These are phyloP conservation scores for Hippoglossus stenolepis DNA, from an alignment of 2,113 vertebrate species.

Conservation along the genomic window DNA sequence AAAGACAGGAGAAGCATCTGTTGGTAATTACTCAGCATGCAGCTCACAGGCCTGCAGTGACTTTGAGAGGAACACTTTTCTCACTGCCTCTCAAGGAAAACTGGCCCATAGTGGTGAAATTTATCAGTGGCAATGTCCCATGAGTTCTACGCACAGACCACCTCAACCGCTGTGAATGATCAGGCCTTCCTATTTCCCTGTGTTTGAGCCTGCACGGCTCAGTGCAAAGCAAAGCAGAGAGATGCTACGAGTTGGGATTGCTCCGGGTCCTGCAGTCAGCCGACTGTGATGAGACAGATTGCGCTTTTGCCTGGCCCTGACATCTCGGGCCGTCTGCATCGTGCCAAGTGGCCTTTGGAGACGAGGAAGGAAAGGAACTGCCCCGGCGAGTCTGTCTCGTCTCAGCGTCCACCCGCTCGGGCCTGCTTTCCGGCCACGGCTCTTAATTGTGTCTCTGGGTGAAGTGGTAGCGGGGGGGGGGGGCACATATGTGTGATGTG, in stretches of 20 bases:
- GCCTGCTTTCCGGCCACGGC: slow-evolving; percentile 59
- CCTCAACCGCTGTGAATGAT: slow-evolving; percentile 56
- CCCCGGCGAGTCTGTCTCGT: slow-evolving; percentile 71
- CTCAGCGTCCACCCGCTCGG: slow-evolving; percentile 66
- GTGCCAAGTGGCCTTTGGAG: slow-evolving; percentile 73
- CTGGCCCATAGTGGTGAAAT: slow-evolving; percentile 41
- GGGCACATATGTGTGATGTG: slow-evolving; percentile 64
- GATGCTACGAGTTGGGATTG: slow-evolving; percentile 69
- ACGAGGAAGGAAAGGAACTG: slow-evolving; percentile 67
- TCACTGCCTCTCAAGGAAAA: slow-evolving; percentile 21
- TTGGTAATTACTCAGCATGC: slow-evolving; percentile 28
- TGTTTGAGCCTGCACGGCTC: slow-evolving; percentile 67
- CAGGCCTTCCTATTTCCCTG: slow-evolving; percentile 59
- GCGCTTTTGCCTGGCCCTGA: slow-evolving; percentile 73
- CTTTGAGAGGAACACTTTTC: slow-evolving; percentile 29
- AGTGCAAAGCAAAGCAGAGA: slow-evolving; percentile 74
- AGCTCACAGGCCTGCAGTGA: not conserved
- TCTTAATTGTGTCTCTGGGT: slow-evolving; percentile 76
- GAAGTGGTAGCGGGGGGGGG: slow-evolving; percentile 47
- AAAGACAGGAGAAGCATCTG: slow-evolving; percentile 40
- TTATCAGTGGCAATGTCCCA: slow-evolving; percentile 29
- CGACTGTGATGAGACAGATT: slow-evolving; percentile 80
- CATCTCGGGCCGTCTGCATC: slow-evolving; percentile 73
- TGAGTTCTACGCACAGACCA: slow-evolving; percentile 57
- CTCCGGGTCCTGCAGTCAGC: slow-evolving; percentile 55